Percentiles rank a stretch among this genome's conserved stretches.
Conservation (phyloP, 2,888 invertebrate genomes). For the Stenichneumon culpator region DNA sequence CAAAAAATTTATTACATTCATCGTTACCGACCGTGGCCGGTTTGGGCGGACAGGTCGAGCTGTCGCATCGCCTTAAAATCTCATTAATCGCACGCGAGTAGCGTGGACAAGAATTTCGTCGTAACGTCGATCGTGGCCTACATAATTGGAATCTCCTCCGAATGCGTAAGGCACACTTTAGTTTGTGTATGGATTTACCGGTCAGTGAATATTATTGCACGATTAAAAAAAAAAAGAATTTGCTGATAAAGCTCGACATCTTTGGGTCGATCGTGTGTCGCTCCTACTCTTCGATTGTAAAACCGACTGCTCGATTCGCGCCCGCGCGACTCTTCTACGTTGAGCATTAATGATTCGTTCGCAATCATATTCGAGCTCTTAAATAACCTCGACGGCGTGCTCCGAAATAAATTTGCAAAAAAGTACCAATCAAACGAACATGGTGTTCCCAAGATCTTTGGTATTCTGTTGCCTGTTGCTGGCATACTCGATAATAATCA, state of each 20-base stretch:
- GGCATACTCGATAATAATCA: conserved; percentile 33
- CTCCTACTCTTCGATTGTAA: conserved; percentile 6
- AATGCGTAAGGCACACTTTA: neutral
- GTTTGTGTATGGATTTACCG: conserved; percentile 4
- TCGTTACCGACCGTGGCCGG: too few species aligned
- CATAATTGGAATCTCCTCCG: conserved; percentile 2
- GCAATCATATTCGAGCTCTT: conserved; percentile 42
- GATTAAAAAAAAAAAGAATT: conserved; percentile 46
- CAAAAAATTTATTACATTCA: neutral
- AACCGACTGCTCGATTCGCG: neutral
- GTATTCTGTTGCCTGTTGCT: conserved; percentile 40
- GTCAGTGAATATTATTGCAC: conserved; percentile 41
- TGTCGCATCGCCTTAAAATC: too few species aligned
- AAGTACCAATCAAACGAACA: neutral
- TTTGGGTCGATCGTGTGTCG: conserved; percentile 8
- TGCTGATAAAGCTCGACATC: conserved; percentile 50
- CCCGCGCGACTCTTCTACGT: neutral
- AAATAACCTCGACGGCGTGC: neutral
- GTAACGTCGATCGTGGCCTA: conserved; percentile 9
- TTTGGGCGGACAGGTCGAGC: neutral
- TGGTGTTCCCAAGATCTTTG: conserved; percentile 16
- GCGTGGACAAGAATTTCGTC: conserved; percentile 25
- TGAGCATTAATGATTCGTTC: neutral
- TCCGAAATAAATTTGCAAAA: neutral
- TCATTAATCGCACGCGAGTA: conserved; percentile 4